These are phyloP conservation scores for Stenotaenia linearis DNA, from an alignment of 2,888 invertebrate genomes.

Conservation along the genomic window DNA sequence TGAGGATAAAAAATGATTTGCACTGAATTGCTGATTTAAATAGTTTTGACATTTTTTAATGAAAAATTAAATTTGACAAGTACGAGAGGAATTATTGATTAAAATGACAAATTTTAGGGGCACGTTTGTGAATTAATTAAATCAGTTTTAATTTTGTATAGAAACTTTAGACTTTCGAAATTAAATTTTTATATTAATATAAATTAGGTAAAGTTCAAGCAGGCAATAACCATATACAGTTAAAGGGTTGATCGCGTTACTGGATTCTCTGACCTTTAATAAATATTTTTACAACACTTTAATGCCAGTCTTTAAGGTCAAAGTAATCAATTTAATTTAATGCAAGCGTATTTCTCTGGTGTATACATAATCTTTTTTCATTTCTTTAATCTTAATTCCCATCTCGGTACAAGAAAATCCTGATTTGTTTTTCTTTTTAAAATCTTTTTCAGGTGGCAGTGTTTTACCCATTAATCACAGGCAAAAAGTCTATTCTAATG, in stretches of 20 bases:
- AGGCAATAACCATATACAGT: no score
- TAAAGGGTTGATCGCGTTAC: no score
- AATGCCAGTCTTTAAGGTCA: background rate
- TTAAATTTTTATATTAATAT: background rate
- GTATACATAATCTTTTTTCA: background rate
- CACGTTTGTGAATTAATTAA: no score
- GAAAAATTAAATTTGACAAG: background rate
- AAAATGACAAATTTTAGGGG: background rate
- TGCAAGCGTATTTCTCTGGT: background rate
- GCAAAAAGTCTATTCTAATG: constrained; percentile 44
- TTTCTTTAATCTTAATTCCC: background rate
- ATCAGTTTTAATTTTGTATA: no score
- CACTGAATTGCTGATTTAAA: background rate
- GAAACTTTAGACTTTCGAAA: background rate
- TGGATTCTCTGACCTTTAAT: background rate
- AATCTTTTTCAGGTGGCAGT: constrained; percentile 35
- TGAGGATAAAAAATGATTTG: background rate
- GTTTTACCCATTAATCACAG: constrained; percentile 47
- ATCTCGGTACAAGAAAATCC: background rate
- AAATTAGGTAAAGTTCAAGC: background rate
- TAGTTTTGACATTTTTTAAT: background rate
- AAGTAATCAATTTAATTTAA: background rate
- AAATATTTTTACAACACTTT: background rate
- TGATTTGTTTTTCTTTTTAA: constrained; percentile 16
- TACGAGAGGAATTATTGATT: background rate